Base-by-base conservation (phyloP, 1,140 invertebrate species). In the Camponotus pennsylvanicus region DNA sequence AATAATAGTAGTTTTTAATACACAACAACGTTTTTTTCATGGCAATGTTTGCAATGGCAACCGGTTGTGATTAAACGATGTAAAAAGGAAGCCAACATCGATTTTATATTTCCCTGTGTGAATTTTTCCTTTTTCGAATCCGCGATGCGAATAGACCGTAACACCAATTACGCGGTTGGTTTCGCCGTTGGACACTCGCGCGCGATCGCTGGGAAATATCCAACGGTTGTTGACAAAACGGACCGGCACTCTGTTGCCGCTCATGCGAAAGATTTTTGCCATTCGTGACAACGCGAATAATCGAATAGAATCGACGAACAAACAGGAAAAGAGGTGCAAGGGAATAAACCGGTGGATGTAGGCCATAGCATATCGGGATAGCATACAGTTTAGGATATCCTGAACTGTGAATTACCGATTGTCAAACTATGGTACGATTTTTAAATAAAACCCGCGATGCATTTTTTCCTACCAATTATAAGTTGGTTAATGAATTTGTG, bases 141-240 rank as follows among this genome's bases (percentile, higher is more conserved):
- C 75, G 57, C 59, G 59, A 69, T 34, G 82, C 42, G 86, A 52
- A 64, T 37, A 45, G 57, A 32, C 55, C 52, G 76, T 85, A 88
- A 64, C 75, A 78, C 27, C 66, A 76, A 89, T 90, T 90, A 88
- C 40, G 52, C 64, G 71, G 61, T 86, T 78, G 77, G 67, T 78
- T 89, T 89, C 70, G 21, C 52, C 59, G 27, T 21, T 18, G 66
- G 64, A 85, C 57, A 34, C 32, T 40, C 69, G 49, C 55, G 79
- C 37, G 32, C 21, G 61, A n/a, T 27, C 73, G 61, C 18, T 21
- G 13, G 49, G 86, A 64, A 77, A 77, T 71, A 85, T 61, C 40
- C 57, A 66, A 45, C 69, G 71, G 49, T 75, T 83, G 86, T 90
- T 88, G 88, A 88, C 79, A 87, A 52, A 90, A 90, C 69, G 85